Conservation (phyloP, 2,797 vertebrate genomes). For the Microctenopoma stevenorrisi region DNA sequence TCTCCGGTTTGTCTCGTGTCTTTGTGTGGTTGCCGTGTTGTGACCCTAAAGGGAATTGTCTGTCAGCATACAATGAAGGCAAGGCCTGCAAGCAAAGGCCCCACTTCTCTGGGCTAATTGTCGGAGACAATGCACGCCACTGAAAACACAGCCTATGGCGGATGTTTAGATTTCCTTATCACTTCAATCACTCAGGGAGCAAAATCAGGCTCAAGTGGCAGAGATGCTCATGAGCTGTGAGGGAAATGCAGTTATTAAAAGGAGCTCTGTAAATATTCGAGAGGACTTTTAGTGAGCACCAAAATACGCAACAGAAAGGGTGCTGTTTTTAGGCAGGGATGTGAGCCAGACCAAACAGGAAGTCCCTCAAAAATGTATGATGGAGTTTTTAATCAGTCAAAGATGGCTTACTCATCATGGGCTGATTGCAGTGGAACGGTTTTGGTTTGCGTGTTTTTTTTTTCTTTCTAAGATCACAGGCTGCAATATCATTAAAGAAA, state of each 20-base stretch:
- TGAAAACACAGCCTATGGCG: conserved; percentile 60
- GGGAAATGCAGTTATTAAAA: conserved; percentile 79
- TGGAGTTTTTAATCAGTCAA: conserved; percentile 83
- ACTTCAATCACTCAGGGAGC: conserved; percentile 54
- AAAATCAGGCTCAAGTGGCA: conserved; percentile 50
- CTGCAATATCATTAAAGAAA: conserved; percentile 74
- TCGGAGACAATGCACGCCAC: conserved; percentile 67
- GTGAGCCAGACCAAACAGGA: conserved; percentile 86
- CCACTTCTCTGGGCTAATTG: conserved; percentile 74
- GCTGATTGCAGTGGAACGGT: conserved; percentile 75
- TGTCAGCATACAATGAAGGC: conserved; percentile 76
- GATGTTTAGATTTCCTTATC: conserved; percentile 80
- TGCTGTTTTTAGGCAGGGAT: conserved; percentile 71
- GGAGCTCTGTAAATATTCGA: conserved; percentile 72
- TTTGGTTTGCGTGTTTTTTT: conserved; percentile 75
- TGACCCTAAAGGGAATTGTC: conserved; percentile 74
- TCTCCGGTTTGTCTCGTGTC: conserved; percentile 59
- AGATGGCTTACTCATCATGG: conserved; percentile 75
- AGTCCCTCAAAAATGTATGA: conserved; percentile 82
- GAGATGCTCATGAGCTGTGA: conserved; percentile 39
- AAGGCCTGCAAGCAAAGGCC: conserved; percentile 63
- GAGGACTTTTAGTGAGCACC: conserved; percentile 55
- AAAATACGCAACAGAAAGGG: conserved; percentile 63
- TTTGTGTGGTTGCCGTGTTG: conserved; percentile 54
- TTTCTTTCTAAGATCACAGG: conserved; percentile 69